phyloP scores from a whole-genome alignment of 1,140 invertebrate genomes.

The Cydia fagiglandana region DNA sequence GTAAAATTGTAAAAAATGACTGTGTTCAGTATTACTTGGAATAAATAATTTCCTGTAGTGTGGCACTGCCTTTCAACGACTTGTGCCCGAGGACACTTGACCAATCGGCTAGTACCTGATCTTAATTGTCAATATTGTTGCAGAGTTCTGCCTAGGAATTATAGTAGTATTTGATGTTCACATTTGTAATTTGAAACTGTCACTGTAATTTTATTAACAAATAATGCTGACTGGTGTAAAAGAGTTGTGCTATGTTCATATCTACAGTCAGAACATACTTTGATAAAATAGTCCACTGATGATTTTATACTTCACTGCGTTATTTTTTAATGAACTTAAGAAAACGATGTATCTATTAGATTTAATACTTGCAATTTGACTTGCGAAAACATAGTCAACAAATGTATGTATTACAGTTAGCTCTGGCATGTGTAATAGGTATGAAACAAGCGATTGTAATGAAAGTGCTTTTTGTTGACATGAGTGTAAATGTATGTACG shows the following conservation, averaged over 20 bases:
- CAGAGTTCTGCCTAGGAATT: conserved; percentile 25
- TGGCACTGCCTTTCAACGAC: conserved; percentile 30
- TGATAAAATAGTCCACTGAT: not conserved
- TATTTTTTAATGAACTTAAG: not conserved
- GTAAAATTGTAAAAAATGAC: conserved; percentile 11
- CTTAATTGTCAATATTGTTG: conserved; percentile 30
- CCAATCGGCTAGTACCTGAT: conserved; percentile 30
- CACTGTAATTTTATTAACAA: conserved; percentile 3
- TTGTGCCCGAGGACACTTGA: conserved; percentile 24
- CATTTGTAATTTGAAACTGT: conserved; percentile 25
- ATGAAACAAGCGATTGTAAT: not conserved
- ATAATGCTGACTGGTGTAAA: not conserved
- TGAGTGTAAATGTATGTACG: not conserved
- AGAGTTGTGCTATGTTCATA: conserved; percentile 1
- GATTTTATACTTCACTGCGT: not conserved
- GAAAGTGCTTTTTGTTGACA: not conserved
- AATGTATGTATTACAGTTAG: not conserved
- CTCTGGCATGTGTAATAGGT: not conserved
- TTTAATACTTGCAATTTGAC: not conserved
- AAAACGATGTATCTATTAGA: not conserved
- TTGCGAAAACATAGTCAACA: not conserved
- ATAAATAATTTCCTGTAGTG: conserved; percentile 15
- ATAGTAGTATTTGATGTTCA: conserved; percentile 25
- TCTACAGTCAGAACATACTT: not conserved
- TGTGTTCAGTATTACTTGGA: conserved; percentile 27